Conservation (phyloP, 1,140 invertebrate species). For the Drosophila littoralis region DNA sequence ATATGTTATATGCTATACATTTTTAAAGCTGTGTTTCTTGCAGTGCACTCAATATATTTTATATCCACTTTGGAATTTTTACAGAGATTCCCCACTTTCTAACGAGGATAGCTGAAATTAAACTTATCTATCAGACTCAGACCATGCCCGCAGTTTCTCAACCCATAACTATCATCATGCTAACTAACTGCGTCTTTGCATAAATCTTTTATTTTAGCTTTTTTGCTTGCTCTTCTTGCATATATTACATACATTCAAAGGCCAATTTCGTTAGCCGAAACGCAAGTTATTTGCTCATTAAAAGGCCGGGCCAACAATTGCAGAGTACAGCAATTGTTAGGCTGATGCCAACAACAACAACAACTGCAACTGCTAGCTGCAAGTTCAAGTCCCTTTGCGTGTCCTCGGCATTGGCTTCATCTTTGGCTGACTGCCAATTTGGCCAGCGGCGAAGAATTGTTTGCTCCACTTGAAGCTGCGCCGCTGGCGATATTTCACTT, state of each 20-base stretch:
- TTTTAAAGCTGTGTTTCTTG: no score
- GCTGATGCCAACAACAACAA: slow-evolving; percentile 37
- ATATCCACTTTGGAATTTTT: no score
- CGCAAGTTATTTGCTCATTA: slow-evolving; percentile 67
- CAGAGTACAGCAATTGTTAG: slow-evolving; percentile 53
- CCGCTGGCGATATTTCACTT: slow-evolving; percentile 72
- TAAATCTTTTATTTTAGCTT: slow-evolving; percentile 13
- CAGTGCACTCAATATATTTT: no score
- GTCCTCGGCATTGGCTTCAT: slow-evolving; percentile 36
- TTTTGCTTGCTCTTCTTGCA: slow-evolving; percentile 41
- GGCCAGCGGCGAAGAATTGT: slow-evolving; percentile 39
- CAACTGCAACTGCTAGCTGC: slow-evolving; percentile 18
- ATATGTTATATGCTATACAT: no score
- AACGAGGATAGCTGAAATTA: background rate
- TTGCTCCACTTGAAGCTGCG: slow-evolving; percentile 44
- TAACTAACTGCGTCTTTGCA: slow-evolving; percentile 40
- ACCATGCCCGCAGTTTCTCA: background rate
- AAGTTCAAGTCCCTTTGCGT: slow-evolving; percentile 60
- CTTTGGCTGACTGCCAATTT: slow-evolving; percentile 65
- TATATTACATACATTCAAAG: slow-evolving; percentile 57
- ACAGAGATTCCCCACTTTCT: background rate
- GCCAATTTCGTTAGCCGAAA: slow-evolving; percentile 51
- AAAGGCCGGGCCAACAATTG: slow-evolving; percentile 57
- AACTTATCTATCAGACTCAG: background rate
- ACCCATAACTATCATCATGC: slow-evolving; percentile 20